These are phyloP conservation scores for Perca schrenkii DNA, from an alignment of 2,113 vertebrate genomes.

Conservation along the genomic window DNA sequence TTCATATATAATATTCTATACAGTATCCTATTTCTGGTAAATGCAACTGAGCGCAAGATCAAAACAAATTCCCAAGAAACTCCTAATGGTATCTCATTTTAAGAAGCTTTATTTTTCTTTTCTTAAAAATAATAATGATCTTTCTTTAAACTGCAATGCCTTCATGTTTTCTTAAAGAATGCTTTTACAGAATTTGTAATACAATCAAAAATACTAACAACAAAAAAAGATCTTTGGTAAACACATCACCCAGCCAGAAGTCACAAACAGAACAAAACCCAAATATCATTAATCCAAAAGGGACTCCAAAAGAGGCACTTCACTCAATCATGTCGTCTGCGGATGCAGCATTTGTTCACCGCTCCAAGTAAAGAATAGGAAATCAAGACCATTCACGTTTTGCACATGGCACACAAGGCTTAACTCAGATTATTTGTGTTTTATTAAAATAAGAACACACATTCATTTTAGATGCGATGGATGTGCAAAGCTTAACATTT, in stretches of 20 bases:
- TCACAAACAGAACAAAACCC: background rate
- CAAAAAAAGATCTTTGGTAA: constrained; percentile 14
- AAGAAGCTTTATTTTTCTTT: constrained; percentile 27
- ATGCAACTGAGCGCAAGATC: background rate
- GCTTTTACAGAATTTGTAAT: background rate
- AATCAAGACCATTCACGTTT: background rate
- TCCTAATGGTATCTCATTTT: background rate
- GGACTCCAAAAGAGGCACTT: background rate
- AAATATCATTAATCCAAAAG: background rate
- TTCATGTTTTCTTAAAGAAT: background rate
- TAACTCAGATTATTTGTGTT: background rate
- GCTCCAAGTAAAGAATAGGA: too few relatives aligned
- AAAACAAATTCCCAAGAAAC: background rate
- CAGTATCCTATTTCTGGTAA: background rate
- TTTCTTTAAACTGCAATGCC: background rate
- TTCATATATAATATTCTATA: background rate
- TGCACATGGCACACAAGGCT: background rate
- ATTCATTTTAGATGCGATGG: background rate
- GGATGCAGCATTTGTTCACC: background rate
- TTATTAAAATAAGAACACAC: constrained; percentile 4
- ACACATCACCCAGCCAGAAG: background rate
- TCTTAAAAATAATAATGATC: background rate
- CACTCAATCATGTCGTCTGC: background rate
- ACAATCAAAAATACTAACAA: background rate
- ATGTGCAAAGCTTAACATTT: background rate